phyloP scores from a whole-genome alignment of 2,888 invertebrate species.

The Eudasyphora cyanicolor region DNA sequence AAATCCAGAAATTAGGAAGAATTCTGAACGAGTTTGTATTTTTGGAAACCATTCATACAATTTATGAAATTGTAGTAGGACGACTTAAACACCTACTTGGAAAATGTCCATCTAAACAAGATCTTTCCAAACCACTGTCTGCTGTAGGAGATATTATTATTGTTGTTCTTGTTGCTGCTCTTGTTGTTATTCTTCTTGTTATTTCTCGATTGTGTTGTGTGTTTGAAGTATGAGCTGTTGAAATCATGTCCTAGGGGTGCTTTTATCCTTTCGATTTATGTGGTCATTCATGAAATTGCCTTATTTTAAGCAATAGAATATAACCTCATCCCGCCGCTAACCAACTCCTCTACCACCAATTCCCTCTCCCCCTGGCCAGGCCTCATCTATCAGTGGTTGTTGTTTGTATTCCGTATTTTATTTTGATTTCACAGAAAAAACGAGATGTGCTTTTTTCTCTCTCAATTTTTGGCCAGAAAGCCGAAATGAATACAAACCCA shows the following conservation, averaged over 20 bases:
- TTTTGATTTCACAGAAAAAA: slow-evolving; percentile 51
- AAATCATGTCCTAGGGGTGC: slow-evolving; percentile 62
- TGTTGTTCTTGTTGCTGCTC: background rate
- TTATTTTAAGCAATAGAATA: slow-evolving; percentile 57
- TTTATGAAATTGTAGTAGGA: too few relatives aligned
- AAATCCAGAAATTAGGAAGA: too few relatives aligned
- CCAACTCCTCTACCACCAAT: background rate
- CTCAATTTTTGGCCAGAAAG: background rate
- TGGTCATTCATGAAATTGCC: slow-evolving; percentile 67
- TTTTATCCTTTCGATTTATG: slow-evolving; percentile 66
- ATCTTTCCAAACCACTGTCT: background rate
- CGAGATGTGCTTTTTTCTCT: background rate
- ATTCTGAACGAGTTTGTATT: too few relatives aligned
- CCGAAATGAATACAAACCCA: too few relatives aligned
- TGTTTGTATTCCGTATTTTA: slow-evolving; percentile 36
- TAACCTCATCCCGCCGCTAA: background rate
- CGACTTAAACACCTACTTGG: too few relatives aligned
- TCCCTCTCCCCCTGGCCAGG: too few relatives aligned
- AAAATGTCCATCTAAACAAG: too few relatives aligned
- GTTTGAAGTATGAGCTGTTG: slow-evolving; percentile 58
- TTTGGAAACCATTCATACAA: too few relatives aligned
- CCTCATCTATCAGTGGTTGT: slow-evolving; percentile 29
- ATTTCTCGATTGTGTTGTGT: background rate
- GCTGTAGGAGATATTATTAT: too few relatives aligned
- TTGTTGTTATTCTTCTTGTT: background rate